A percentile compares a stretch with the other conserved stretches of the same genome.
Evolutionary conservation across 2,113 vertebrate genomes (phyloP).

Genomic region (Trichechus manatus): DNA sequence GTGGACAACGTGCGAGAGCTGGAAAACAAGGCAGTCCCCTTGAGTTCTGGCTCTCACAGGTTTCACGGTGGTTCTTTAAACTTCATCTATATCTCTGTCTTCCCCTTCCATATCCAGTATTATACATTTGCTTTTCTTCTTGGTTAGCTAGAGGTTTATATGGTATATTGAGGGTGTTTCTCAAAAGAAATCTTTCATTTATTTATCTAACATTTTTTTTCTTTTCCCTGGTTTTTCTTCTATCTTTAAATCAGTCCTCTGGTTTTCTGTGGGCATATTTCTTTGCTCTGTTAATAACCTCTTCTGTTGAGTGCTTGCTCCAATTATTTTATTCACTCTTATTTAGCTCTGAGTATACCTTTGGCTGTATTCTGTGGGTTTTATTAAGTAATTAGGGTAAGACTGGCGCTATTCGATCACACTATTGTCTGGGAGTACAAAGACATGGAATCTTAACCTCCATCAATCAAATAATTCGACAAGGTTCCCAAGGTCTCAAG

Average conservation of each 20-base stretch:
- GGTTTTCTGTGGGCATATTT: not conserved
- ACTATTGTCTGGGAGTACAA: not conserved
- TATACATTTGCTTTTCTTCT: not conserved
- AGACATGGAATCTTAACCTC: not conserved
- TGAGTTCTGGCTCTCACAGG: too few relatives aligned
- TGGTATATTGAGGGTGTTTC: not conserved
- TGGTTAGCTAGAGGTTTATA: not conserved
- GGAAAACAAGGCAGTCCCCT: too few relatives aligned
- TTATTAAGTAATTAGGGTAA: not conserved
- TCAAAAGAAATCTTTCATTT: not conserved
- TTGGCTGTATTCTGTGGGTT: not conserved
- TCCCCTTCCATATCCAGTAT: not conserved
- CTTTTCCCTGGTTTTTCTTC: not conserved
- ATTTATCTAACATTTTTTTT: not conserved
- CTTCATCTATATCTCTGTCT: not conserved
- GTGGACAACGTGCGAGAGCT: too few relatives aligned
- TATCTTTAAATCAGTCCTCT: not conserved
- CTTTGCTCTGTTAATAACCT: not conserved
- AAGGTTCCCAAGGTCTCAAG: not conserved
- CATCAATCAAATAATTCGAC: not conserved
- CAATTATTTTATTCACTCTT: slow-evolving; percentile 29
- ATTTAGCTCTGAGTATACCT: not conserved
- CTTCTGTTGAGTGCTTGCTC: not conserved
- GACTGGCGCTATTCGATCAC: not conserved
- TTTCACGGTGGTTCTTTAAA: not conserved